These are phyloP conservation scores for Germaria angustata DNA, from an alignment of 2,888 invertebrate species.

Conservation along the genomic window DNA sequence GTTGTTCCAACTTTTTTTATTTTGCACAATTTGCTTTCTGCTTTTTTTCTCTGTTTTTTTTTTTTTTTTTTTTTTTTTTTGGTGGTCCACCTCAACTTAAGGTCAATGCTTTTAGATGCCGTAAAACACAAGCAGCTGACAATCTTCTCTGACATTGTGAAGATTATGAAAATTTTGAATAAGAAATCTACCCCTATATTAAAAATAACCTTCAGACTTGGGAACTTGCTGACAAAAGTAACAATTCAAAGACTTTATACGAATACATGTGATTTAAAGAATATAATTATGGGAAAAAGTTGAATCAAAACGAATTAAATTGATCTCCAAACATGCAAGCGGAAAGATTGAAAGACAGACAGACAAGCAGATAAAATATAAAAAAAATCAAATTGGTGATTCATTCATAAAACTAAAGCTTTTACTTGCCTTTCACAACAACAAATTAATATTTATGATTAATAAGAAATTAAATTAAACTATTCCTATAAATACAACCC, in stretches of 20 bases:
- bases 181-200: conserved; percentile 40
- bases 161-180: background rate
- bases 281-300: conserved; percentile 56
- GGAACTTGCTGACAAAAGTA: conserved; percentile 29
- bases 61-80: background rate
- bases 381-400: conserved; percentile 30
- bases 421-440: conserved; percentile 42
- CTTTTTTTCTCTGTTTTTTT: too few relatives aligned
- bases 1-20: background rate
- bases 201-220: conserved; percentile 56
- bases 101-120: conserved; percentile 30
- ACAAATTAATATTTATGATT: conserved; percentile 22
- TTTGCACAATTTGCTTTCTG: too few relatives aligned
- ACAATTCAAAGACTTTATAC: conserved; percentile 36
- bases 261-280: conserved; percentile 42
- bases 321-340: conserved; percentile 53
- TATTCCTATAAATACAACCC: conserved; percentile 13
- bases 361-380: background rate
- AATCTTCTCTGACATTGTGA: conserved; percentile 6
- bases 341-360: background rate
- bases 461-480: conserved; percentile 11
- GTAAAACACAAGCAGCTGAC: background rate
- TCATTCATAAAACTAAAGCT: conserved; percentile 28
- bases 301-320: conserved; percentile 20
- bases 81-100: background rate